These are phyloP conservation scores for Tauraco hartlaubi DNA, from an alignment of 2,797 vertebrate genomes.

Conservation along the genomic window DNA sequence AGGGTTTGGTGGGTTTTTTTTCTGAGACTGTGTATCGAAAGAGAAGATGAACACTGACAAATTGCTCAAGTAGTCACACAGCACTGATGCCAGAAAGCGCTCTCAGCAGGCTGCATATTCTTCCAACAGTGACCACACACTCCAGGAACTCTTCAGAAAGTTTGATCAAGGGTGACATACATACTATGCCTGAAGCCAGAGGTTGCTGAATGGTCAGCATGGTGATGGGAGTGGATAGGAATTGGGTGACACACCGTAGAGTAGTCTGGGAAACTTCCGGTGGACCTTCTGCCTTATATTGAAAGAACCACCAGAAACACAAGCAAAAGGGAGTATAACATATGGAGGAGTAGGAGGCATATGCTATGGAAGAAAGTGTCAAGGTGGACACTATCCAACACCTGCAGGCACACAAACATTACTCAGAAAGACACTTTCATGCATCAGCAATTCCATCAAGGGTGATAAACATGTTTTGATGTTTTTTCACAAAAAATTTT, in stretches of 20 bases:
- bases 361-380: background rate
- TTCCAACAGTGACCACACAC: conserved; percentile 44
- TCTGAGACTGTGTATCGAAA: background rate
- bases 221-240: background rate
- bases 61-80: background rate
- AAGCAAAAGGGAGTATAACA: background rate
- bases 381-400: background rate
- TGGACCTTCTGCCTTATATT: background rate
- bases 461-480: background rate
- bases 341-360: background rate
- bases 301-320: background rate
- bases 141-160: conserved; percentile 38
- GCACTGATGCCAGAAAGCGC: background rate
- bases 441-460: background rate
- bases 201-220: background rate
- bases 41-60: background rate
- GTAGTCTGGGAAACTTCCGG: background rate
- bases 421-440: background rate
- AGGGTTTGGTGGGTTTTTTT: background rate
- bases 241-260: background rate
- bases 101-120: conserved; percentile 7
- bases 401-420: background rate
- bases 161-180: background rate
- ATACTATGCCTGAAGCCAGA: background rate
- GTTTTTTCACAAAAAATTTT: background rate